Percentiles rank a stretch among this genome's conserved stretches.
Evolutionary conservation across 2,888 invertebrate species (phyloP).

Genomic region (Yponomeuta evonymella): DNA sequence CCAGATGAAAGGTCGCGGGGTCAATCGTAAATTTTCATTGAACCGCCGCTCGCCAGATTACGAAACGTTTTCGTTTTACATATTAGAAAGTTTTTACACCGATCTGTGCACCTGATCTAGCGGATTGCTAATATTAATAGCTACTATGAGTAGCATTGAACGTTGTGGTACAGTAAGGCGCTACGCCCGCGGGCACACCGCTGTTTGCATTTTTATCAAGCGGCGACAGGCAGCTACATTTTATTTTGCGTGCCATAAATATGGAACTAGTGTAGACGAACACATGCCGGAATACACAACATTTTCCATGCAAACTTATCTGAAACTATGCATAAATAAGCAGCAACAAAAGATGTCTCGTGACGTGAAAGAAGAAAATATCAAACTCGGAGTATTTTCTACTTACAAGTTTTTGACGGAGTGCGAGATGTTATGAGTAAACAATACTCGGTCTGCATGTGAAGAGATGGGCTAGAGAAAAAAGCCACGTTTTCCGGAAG

Average conservation of each 20-base stretch:
- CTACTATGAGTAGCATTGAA: too few relatives aligned
- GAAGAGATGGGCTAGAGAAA: background rate
- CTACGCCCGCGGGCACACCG: conserved; percentile 55
- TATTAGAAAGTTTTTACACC: too few relatives aligned
- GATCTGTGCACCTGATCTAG: too few relatives aligned
- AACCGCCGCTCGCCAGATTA: background rate
- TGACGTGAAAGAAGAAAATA: conserved; percentile 32
- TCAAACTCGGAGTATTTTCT: conserved; percentile 35
- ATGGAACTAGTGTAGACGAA: conserved; percentile 61
- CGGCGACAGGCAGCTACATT: conserved; percentile 64
- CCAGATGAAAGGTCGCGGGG: background rate
- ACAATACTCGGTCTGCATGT: background rate
- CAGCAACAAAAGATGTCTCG: conserved; percentile 44
- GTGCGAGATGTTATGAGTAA: background rate
- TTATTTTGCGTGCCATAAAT: conserved; percentile 73
- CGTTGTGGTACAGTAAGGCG: background rate
- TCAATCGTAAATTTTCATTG: background rate
- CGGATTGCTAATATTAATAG: too few relatives aligned
- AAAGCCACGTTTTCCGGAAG: background rate
- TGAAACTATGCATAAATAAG: conserved; percentile 70
- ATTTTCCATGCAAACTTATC: conserved; percentile 68
- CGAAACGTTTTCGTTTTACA: background rate
- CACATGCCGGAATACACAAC: conserved; percentile 54
- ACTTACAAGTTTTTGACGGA: conserved; percentile 13
- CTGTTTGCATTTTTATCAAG: conserved; percentile 74